Evolutionary conservation across 2,113 vertebrate genomes (phyloP).

Genomic region (Polyodon spathula): DNA sequence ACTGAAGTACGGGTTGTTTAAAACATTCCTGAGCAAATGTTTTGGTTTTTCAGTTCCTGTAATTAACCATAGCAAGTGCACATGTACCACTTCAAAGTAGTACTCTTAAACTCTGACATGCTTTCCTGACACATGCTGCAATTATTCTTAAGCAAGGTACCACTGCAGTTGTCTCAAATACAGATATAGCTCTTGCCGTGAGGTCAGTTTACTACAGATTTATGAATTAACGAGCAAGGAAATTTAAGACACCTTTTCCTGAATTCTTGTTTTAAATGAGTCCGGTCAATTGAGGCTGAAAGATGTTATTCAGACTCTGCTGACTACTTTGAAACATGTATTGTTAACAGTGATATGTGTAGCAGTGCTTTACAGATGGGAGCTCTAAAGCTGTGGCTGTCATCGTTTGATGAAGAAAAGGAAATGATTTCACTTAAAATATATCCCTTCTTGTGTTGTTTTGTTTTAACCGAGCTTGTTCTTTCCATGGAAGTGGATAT

Average conservation of each 20-base stretch:
- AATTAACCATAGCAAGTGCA: too few relatives aligned
- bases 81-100: too few relatives aligned
- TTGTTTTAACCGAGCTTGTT: constrained; percentile 76
- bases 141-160: too few relatives aligned
- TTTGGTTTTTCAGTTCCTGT: too few relatives aligned
- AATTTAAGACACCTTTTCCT: background rate
- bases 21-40: too few relatives aligned
- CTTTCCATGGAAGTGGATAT: constrained; percentile 73
- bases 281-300: constrained; percentile 1
- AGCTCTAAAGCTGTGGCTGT: constrained; percentile 71
- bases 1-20: too few relatives aligned
- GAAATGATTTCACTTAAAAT: constrained; percentile 88
- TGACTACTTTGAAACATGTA: constrained; percentile 12
- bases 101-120: too few relatives aligned
- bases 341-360: constrained; percentile 37
- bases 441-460: constrained; percentile 77
- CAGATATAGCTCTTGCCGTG: too few relatives aligned
- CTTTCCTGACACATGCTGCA: too few relatives aligned
- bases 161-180: too few relatives aligned
- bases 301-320: background rate
- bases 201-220: too few relatives aligned
- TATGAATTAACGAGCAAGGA: background rate
- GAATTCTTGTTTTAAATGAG: background rate
- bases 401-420: constrained; percentile 90
- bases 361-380: constrained; percentile 63